phyloP scores from a whole-genome alignment of 2,888 invertebrate genomes.

The Agrotis ipsilon region DNA sequence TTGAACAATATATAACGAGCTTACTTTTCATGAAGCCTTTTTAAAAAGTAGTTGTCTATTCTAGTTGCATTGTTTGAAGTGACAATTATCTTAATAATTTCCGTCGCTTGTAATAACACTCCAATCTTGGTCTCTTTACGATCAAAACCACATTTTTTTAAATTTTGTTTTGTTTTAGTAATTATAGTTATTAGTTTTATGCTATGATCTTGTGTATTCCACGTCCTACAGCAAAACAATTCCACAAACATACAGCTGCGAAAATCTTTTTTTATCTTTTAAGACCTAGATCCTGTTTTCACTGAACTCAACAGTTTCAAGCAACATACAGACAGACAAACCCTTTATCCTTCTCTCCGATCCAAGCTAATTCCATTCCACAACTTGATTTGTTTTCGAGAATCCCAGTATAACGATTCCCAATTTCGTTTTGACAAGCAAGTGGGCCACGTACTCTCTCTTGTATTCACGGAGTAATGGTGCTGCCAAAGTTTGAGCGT shows the following conservation, averaged over 20 bases:
- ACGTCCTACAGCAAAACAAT: no score
- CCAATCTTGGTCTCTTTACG: no score
- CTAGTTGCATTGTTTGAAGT: no score
- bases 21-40: no score
- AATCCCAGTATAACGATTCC: conserved; percentile 46
- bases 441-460: conserved; percentile 37
- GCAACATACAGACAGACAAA: conserved; percentile 13
- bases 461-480: conserved; percentile 36
- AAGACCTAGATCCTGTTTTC: background rate
- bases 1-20: no score
- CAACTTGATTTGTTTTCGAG: conserved; percentile 49
- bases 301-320: conserved; percentile 12
- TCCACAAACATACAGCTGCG: background rate
- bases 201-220: no score
- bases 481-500: conserved; percentile 48
- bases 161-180: no score
- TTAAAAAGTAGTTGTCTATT: no score
- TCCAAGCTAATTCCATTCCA: conserved; percentile 51
- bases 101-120: no score
- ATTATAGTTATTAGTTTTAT: no score
- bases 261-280: background rate
- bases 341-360: conserved; percentile 22
- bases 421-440: conserved; percentile 60
- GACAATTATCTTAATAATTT: no score
- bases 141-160: no score